Base-by-base conservation (phyloP, 2,888 invertebrate genomes). In the Frankliniella fusca region DNA sequence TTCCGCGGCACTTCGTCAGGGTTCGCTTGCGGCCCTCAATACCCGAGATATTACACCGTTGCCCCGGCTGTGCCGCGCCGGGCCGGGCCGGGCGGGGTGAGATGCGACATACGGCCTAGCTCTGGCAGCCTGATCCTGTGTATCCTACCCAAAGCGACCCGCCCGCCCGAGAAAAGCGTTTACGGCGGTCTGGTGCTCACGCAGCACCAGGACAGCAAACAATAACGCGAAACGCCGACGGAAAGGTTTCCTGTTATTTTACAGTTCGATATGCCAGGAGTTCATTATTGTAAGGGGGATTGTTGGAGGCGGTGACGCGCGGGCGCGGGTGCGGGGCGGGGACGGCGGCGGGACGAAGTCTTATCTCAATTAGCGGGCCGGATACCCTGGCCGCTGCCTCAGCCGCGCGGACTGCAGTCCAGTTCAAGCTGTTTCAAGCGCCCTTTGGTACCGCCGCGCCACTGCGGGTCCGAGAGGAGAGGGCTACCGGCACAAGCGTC, bases 1-100 rank as follows among this genome's bases (percentile, higher is more conserved):
- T 54, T 54, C 12, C 9, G 0, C 70, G 12, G 23, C 70, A 76
- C 70, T 76, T 76, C 27, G 70, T 76, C 70, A 76, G 27, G 70
- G 70, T 76, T 76, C 70, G 70, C 23, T 76, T 76, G 70, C 23
- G 70, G 70, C 70, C 23, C 70, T 76, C 27, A 76, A 27, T 27
- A 27, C 70, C 27, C 12, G 70, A 70, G 70, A 76, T 76, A 76
- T 76, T 76, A 76, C 70, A 27, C 70, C 27, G 70, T 27, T 23
- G 38, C 38, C 27, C n/a, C 2, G 11, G 70, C 70, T 23, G 70
- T 5, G 70, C 23, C 20, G 65, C n/a, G 65, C 54, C n/a, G 23
- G 11, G 70, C 70, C 23, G 70, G 11, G 70, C 23, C 20, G 65
- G 9, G 65, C 54, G 54, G 54, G 54, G 54, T n/a, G n/a, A n/a